Evolutionary conservation across 2,113 vertebrate species (phyloP), one percentile per base, ranked within the genome.

Genomic region (Axis porcinus): DNA sequence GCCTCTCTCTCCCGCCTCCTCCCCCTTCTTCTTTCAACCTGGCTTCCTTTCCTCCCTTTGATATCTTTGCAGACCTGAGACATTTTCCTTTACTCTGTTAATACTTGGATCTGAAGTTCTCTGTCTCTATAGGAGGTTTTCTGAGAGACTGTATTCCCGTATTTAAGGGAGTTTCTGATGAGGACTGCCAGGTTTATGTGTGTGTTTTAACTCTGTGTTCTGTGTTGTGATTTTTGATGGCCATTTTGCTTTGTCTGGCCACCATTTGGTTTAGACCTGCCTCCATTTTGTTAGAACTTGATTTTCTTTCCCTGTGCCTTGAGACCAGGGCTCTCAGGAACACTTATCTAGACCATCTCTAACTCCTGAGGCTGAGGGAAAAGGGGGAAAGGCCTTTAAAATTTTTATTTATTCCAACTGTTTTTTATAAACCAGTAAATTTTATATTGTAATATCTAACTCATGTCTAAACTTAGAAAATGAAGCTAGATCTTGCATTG

Each of bases 1-100:
- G 1, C 7, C 7, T 3, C 30, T 6, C 6, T 33, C 1, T 64
- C 7, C 30, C 7, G 1, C 30, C 62, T 64, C 15, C 15, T n/a
- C 30, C 15, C 7, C 3, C 3, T 33, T 33, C 62, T 64, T 64
- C 62, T 64, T 64, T 16, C 62, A 64, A 9, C 7, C 30, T n/a
- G 62, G 62, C 16, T n/a, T 67, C 62, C 33, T 67, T n/a, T n/a
- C 62, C 33, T 67, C 33, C 33, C 16, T 67, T 67, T 67, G 7
- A 67, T 19, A 67, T 67, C 16, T 64, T 64, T n/a, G 62, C 17
- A 67, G 16, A n/a, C 62, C 1, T n/a, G 16, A 67, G 62, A 19
- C 17, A 67, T n/a, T 67, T 67, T 19, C 62, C 4, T 19, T 67
- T n/a, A 67, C 33, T 67, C 4, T 67, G 33, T 67, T 67, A n/a